Evolutionary conservation across 2,113 vertebrate genomes (phyloP).

Genomic region (Dolichallabes microphthalmus): DNA sequence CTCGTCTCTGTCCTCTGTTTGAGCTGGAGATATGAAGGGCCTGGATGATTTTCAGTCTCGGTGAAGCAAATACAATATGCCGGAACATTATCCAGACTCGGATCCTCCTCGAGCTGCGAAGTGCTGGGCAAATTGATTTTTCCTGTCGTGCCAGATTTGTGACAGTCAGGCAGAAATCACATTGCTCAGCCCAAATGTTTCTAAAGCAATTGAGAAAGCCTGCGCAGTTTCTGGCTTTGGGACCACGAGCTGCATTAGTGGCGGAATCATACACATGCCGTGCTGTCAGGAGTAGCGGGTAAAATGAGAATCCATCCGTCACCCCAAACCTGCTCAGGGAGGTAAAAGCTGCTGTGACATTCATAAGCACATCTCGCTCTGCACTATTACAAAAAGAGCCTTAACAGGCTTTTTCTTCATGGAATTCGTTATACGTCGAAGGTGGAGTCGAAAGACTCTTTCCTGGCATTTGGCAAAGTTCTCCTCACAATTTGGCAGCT

Average conservation of each 20-base stretch:
- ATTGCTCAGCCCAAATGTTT: conserved; percentile 70
- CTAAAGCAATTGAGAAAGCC: conserved; percentile 62
- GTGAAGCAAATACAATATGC: conserved; percentile 76
- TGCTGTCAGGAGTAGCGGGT: conserved; percentile 22
- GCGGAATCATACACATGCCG: conserved; percentile 20
- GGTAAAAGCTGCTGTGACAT: conserved; percentile 21
- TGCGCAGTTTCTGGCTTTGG: conserved; percentile 61
- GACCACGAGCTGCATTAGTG: conserved; percentile 49
- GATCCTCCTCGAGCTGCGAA: conserved; percentile 71
- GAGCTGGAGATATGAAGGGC: conserved; percentile 35
- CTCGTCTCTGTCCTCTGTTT: conserved; percentile 25
- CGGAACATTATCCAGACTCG: conserved; percentile 72
- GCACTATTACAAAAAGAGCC: conserved; percentile 9
- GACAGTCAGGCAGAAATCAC: conserved; percentile 76
- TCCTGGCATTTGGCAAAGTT: neutral
- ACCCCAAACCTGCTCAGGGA: conserved; percentile 28
- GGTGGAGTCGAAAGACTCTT: neutral
- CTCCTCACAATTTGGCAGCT: neutral
- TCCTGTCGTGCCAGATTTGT: conserved; percentile 77
- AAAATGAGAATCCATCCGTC: conserved; percentile 38
- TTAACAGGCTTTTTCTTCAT: conserved; percentile 23
- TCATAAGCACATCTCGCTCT: conserved; percentile 13
- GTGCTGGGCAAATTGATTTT: conserved; percentile 78
- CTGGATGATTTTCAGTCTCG: conserved; percentile 57
- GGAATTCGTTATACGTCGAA: neutral